Evolutionary conservation across 2,113 vertebrate species (phyloP).

Genomic region (Seriola dumerili): DNA sequence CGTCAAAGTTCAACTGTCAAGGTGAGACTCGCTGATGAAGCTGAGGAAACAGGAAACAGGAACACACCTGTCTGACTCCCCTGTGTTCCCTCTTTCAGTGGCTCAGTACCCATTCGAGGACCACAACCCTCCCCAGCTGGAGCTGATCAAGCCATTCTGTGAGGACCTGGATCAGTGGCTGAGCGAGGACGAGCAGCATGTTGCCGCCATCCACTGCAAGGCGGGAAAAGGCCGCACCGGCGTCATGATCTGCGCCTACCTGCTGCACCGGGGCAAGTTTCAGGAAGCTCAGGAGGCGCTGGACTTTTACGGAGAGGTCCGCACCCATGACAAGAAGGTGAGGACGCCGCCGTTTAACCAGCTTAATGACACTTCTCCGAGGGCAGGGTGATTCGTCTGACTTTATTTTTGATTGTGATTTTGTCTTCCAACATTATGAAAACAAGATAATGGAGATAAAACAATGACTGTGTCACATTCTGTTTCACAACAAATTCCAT

Average conservation of each 20-base stretch:
- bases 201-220: conserved; percentile 99
- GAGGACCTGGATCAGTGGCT: conserved; percentile 98
- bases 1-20: conserved; percentile 97
- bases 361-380: too few species aligned
- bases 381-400: too few species aligned
- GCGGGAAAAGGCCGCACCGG: conserved; percentile 98
- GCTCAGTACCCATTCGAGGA: conserved; percentile 99
- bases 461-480: too few species aligned
- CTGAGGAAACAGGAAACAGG: too few species aligned
- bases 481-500: too few species aligned
- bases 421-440: too few species aligned
- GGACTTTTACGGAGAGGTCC: conserved; percentile 98
- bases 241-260: conserved; percentile 98
- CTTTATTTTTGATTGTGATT: too few species aligned
- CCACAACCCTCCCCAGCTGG: conserved; percentile 98
- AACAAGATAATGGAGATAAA: too few species aligned
- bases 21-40: conserved; percentile 81
- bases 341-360: not conserved
- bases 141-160: conserved; percentile 97
- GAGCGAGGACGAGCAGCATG: conserved; percentile 96
- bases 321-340: conserved; percentile 98
- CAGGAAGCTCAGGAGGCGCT: conserved; percentile 96
- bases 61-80: not conserved
- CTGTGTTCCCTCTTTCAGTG: conserved; percentile 81
- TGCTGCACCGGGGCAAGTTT: conserved; percentile 97